Conservation (phyloP, 2,797 vertebrate species). For the Tympanoctomys barrerae region DNA sequence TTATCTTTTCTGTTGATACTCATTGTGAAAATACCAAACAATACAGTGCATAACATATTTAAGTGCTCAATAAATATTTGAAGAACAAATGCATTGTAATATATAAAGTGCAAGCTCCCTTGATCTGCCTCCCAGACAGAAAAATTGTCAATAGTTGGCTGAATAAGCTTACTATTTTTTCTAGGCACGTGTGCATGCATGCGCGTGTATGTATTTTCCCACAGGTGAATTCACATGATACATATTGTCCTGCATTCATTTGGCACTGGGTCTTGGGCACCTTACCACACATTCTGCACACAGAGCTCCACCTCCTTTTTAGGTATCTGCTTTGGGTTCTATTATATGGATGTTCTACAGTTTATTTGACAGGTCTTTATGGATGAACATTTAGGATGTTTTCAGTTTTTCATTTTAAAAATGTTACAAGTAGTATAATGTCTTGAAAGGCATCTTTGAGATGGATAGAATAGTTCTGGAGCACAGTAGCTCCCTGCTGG, state of each 20-base stretch:
- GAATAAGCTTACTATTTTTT: neutral
- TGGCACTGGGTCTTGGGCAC: neutral
- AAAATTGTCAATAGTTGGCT: neutral
- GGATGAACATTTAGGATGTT: conserved; percentile 47
- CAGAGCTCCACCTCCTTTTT: neutral
- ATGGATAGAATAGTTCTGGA: conserved; percentile 2
- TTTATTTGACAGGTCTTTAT: neutral
- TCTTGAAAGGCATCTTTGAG: conserved; percentile 7
- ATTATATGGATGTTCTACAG: neutral
- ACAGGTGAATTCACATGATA: neutral
- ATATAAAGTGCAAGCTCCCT: conserved; percentile 2
- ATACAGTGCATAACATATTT: neutral
- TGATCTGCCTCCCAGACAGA: neutral
- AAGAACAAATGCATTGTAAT: conserved; percentile 35
- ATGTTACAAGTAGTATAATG: neutral
- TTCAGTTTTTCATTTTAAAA: conserved; percentile 27
- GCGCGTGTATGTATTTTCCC: neutral
- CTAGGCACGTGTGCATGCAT: neutral
- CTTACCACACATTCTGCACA: neutral
- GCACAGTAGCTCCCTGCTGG: neutral
- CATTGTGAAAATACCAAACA: conserved; percentile 6
- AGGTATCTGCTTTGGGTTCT: neutral
- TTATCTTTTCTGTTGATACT: conserved; percentile 28
- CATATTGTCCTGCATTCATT: neutral
- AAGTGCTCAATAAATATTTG: conserved; percentile 56